These are phyloP conservation scores for Equus quagga DNA, from an alignment of 2,113 vertebrate genomes.

Conservation along the genomic window DNA sequence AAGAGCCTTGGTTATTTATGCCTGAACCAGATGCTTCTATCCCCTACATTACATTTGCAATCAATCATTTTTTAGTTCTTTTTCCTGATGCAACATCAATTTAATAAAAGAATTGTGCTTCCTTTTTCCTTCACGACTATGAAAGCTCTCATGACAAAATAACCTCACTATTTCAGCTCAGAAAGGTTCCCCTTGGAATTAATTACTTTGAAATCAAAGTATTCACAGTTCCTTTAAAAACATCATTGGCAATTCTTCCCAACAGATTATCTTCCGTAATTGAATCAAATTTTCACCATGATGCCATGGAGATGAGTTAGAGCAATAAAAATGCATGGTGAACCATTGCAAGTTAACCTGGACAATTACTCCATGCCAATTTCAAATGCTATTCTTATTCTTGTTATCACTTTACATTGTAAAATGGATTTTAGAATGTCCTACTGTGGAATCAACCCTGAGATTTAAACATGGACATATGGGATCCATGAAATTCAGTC, in stretches of 20 bases:
- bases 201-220: constrained; percentile 79
- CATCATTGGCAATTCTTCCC: constrained; percentile 42
- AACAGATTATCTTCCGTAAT: constrained; percentile 68
- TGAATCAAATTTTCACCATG: constrained; percentile 66
- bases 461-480: constrained; percentile 7
- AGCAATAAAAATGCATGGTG: constrained; percentile 38
- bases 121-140: constrained; percentile 43
- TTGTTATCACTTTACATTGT: constrained; percentile 33
- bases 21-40: constrained; percentile 79
- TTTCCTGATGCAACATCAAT: constrained; percentile 75
- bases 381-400: constrained; percentile 7
- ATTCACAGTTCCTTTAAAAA: constrained; percentile 63
- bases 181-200: constrained; percentile 61
- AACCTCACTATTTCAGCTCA: constrained; percentile 67
- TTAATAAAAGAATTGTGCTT: constrained; percentile 65
- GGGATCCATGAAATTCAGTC: constrained; percentile 20
- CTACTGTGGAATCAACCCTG: constrained; percentile 49
- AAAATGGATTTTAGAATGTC: constrained; percentile 33
- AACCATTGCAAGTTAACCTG: constrained; percentile 46
- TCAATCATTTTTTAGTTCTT: constrained; percentile 70
- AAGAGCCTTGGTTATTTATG: constrained; percentile 76
- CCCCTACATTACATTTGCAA: constrained; percentile 64
- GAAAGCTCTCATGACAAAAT: constrained; percentile 66
- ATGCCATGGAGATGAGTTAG: constrained; percentile 49
- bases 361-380: neutral